Base-by-base conservation (phyloP, 2,888 invertebrate genomes). In the Lasiommata megera region DNA sequence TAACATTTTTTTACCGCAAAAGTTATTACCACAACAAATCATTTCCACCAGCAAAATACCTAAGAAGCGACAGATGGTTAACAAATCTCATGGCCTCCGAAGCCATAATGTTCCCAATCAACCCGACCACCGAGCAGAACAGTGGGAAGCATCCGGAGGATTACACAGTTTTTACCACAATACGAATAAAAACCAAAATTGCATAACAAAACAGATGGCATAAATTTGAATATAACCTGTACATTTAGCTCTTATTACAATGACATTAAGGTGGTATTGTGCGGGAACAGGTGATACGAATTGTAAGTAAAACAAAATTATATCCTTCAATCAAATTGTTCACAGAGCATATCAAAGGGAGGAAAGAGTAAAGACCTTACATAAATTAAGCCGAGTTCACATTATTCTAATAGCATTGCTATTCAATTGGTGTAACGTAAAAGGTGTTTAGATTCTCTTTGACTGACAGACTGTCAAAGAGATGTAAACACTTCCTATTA, bases 61-160 rank as follows among this genome's bases (percentile, higher is more conserved):
- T 18, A 38, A 65, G 61, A 66, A 63, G 60, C 52, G 28, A 51
- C 65, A 64, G 58, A 50, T 63, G 65, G 62, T 48, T 50, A 61
- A 54, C 57, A 61, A 61, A 62, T 71, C 64, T 68, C 60, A 67
- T 74, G 67, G 68, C 64, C 62, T 60, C 63, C 14, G 75, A 77
- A 76, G 68, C 72, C 77, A 66, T 72, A 74, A 70, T 60, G 54
- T 60, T 61, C 65, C 54, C 68, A 71, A 77, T 78, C 76, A 76
- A 62, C 48, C 36, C 44, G 43, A 44, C 56, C 63, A 63, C 38
- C 28, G 54, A 61, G 56, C 63, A 61, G 61, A 59, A 46, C 63
- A 47, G 17, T 51, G 56, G 36, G 60, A 50, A 50, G 56, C 60
- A 60, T 51, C 54, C 59, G 50, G 43, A 50, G 18, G 37, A 12